These are phyloP conservation scores for Sebastes fasciatus DNA, from an alignment of 2,113 vertebrate genomes.

Conservation along the genomic window DNA sequence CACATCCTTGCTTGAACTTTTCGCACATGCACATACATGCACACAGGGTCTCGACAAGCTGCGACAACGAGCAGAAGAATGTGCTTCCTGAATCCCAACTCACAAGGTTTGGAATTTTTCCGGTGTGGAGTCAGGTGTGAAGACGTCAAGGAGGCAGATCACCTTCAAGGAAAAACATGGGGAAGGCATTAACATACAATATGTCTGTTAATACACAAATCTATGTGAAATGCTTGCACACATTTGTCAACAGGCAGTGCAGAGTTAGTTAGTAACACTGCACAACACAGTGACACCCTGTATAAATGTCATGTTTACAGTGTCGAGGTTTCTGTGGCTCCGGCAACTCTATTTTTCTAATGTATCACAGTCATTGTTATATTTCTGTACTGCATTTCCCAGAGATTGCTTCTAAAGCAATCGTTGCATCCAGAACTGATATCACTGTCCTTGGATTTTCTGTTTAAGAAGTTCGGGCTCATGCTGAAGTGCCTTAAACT, in stretches of 20 bases:
- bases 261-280: not conserved
- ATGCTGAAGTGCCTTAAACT: not conserved
- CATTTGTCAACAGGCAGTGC: not conserved
- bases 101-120: constrained; percentile 88
- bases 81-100: constrained; percentile 66
- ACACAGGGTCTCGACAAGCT: constrained; percentile 53
- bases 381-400: not conserved
- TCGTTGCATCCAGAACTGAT: not conserved
- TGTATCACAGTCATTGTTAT: not conserved
- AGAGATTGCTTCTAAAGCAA: not conserved
- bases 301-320: not conserved
- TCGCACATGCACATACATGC: constrained; percentile 40
- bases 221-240: not conserved
- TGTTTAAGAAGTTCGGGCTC: not conserved
- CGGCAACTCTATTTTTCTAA: not conserved
- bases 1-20: constrained; percentile 1
- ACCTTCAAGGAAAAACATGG: constrained; percentile 73
- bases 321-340: not conserved
- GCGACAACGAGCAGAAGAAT: constrained; percentile 65
- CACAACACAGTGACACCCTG: not conserved
- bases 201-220: not conserved
- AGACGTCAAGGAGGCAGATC: constrained; percentile 86
- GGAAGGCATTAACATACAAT: not conserved
- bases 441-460: not conserved
- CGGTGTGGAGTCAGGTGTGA: constrained; percentile 84